Evolutionary conservation across 64 coral and sea anemone genomes (phyloP), one percentile per base, ranked within the genome.

Genomic region (Dendrophyllia cribrosa): DNA sequence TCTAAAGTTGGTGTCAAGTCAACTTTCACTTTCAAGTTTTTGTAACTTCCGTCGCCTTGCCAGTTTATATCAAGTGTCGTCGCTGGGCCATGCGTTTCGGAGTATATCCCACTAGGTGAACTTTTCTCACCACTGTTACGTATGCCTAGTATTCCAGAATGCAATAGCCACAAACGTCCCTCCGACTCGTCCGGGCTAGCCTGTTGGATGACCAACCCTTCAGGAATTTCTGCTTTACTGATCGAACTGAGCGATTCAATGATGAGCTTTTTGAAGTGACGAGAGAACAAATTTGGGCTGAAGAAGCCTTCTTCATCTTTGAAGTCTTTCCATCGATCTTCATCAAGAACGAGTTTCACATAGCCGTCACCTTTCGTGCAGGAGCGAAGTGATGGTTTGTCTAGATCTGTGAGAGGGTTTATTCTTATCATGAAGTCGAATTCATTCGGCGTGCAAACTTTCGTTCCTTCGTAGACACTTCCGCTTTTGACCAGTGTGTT

Each of bases 401-500:
- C 21, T 19, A 12, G 66, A 43, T 79, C 52, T 19, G 60, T 85
- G 44, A 85, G 81, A 12, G 62, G 34, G 59, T 66, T 67, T 9
- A 85, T 11, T 67, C 43, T 85, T 19, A 85, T 23, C 59, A 86
- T 86, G 68, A 86, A 86, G 83, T 86, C 83, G 15, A 86, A 86
- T 71, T 86, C 83, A 71, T 86, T 43, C 5, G 83, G 83, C 46
- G 21, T 12, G 24, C 51, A 6, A 71, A 86, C 83, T 51, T 86
- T 86, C n/a, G 25, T 55, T 85, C 61, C 81, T 85, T 85, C 81
- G 81, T 85, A 85, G 19, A 85, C 81, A 52, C 81, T 85, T 66
- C 81, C 81, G 81, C 81, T 85, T 10, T 85, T 20, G 47, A 85
- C 60, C 5, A 85, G 61, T 25, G 81, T 66, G 65, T 55, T 85